These are phyloP conservation scores for Pemphredon lugubris DNA, from an alignment of 2,888 invertebrate genomes.

Conservation along the genomic window DNA sequence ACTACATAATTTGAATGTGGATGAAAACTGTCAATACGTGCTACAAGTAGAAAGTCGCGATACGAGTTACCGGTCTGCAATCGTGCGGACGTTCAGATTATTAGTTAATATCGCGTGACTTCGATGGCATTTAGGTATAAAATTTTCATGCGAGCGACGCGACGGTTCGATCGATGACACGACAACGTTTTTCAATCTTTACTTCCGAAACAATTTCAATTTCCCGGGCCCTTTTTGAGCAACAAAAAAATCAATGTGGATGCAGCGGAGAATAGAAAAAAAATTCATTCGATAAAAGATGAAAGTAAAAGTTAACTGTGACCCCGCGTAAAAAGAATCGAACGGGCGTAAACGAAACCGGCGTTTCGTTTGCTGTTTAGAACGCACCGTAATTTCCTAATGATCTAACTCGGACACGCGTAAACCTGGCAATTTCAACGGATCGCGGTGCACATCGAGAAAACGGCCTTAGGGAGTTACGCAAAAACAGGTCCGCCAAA, in stretches of 20 bases:
- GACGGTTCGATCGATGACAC: background rate
- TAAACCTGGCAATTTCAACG: conserved; percentile 34
- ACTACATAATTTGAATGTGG: background rate
- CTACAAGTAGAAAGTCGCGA: conserved; percentile 29
- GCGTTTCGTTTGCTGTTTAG: too few relatives aligned
- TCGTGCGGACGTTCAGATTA: background rate
- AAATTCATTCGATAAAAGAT: too few relatives aligned
- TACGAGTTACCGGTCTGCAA: background rate
- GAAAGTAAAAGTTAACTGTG: too few relatives aligned
- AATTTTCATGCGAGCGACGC: background rate
- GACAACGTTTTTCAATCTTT: background rate
- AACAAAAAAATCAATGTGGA: too few relatives aligned
- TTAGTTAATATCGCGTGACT: background rate
- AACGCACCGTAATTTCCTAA: too few relatives aligned
- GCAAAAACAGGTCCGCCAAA: conserved; percentile 49
- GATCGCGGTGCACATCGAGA: conserved; percentile 11
- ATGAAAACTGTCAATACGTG: conserved; percentile 20
- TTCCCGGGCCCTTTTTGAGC: too few relatives aligned
- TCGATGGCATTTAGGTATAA: background rate
- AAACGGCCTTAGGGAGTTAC: conserved; percentile 23
- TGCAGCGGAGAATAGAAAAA: too few relatives aligned
- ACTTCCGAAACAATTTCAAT: background rate
- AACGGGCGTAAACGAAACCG: too few relatives aligned
- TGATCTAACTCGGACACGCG: too few relatives aligned
- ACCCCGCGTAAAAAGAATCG: too few relatives aligned